Percentiles rank a stretch among this genome's conserved stretches.
Evolutionary conservation across 2,113 vertebrate genomes (phyloP).

Genomic region (Cnemophilus loriae): DNA sequence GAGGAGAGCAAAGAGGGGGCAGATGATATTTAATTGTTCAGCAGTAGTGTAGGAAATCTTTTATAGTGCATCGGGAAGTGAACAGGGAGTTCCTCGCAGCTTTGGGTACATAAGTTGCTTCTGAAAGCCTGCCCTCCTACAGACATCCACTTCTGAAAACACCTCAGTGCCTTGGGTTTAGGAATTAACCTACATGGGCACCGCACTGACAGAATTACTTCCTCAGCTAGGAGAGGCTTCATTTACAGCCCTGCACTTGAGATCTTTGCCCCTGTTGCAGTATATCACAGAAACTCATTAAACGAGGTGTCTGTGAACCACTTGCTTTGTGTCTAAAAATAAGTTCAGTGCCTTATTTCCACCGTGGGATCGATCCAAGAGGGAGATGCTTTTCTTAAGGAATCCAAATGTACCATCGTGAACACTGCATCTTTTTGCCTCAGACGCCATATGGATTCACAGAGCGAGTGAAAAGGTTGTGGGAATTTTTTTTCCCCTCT

Average conservation of each 20-base stretch:
- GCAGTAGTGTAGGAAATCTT: neutral
- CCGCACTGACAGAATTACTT: neutral
- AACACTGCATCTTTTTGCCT: neutral
- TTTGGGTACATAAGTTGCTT: neutral
- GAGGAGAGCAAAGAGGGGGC: neutral
- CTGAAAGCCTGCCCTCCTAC: neutral
- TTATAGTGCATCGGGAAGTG: accelerated
- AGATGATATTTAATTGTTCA: neutral
- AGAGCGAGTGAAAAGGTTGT: neutral
- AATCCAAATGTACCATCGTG: neutral
- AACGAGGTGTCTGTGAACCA: neutral
- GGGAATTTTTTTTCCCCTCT: accelerated
- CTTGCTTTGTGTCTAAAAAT: neutral
- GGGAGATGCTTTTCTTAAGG: neutral
- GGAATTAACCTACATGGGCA: conserved; percentile 15
- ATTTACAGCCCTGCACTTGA: neutral
- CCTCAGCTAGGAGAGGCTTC: neutral
- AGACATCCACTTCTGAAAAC: neutral
- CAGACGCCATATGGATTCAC: neutral
- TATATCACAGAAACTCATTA: neutral
- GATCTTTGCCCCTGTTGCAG: neutral
- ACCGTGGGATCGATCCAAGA: neutral
- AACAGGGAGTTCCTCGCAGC: neutral
- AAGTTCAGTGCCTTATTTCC: neutral
- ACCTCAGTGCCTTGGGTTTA: neutral